These are phyloP conservation scores for Stenotaenia linearis DNA, from an alignment of 2,888 invertebrate genomes.

Conservation along the genomic window DNA sequence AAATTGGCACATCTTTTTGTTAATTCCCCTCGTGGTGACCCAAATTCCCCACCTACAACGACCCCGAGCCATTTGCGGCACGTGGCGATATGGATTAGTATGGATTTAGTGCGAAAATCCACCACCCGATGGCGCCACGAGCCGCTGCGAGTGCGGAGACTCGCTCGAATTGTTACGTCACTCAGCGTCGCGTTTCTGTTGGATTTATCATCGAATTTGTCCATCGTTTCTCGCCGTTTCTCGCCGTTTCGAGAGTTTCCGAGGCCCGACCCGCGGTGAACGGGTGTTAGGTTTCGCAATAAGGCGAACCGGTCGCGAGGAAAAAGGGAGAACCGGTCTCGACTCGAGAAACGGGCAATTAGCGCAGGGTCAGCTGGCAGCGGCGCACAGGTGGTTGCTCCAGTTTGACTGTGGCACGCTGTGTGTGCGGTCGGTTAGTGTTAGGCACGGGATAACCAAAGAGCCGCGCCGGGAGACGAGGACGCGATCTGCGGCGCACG, in stretches of 20 bases:
- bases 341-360: neutral
- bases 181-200: neutral
- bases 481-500: too few species aligned
- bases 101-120: neutral
- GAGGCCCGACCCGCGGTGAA: neutral
- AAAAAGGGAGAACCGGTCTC: neutral
- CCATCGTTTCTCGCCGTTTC: too few species aligned
- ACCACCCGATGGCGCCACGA: neutral
- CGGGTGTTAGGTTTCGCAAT: neutral
- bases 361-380: neutral
- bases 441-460: neutral
- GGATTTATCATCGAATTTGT: too few species aligned
- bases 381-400: slow-evolving; percentile 9
- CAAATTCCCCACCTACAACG: neutral
- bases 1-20: neutral
- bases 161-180: neutral
- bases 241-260: neutral
- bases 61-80: neutral
- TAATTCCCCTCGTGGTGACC: neutral
- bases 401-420: neutral
- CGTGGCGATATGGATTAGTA: neutral
- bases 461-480: neutral
- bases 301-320: neutral
- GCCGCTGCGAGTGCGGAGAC: too few species aligned
- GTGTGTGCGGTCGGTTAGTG: neutral